Conservation (phyloP, 37 sponge, comb jelly and placozoan species). For the Aplysina aerophoba region DNA sequence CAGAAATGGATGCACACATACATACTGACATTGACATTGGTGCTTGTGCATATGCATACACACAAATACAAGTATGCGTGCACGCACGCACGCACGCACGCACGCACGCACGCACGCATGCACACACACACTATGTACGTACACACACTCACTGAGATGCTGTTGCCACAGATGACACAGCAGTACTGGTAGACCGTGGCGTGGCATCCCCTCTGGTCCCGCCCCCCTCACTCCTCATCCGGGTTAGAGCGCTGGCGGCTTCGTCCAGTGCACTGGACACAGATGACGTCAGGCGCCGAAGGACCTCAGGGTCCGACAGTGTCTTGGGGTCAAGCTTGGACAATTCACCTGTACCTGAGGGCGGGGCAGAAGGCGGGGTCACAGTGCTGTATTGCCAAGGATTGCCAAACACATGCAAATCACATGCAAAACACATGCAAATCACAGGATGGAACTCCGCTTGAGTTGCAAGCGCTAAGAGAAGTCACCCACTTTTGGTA, state of each 20-base stretch:
- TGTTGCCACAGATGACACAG: neutral
- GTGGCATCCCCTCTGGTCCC: constrained; percentile 2
- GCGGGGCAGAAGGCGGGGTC: neutral
- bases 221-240: constrained; percentile 66
- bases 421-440: no score
- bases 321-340: constrained; percentile 74
- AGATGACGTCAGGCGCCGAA: constrained; percentile 72
- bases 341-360: constrained; percentile 66
- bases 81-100: no score
- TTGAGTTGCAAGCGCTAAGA: no score
- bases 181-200: neutral
- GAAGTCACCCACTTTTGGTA: no score
- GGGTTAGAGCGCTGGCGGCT: constrained; percentile 76
- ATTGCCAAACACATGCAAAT: no score
- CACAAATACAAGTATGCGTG: no score
- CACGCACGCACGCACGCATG: neutral
- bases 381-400: no score
- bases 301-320: constrained; percentile 84
- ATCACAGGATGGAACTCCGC: no score
- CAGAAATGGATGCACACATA: neutral
- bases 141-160: neutral
- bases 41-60: no score
- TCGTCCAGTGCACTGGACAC: constrained; percentile 86
- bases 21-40: neutral
- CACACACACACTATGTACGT: neutral